Evolutionary conservation across 2,888 invertebrate species (phyloP), one percentile per base, ranked within the genome.

Genomic region (Polydesmus complanatus): DNA sequence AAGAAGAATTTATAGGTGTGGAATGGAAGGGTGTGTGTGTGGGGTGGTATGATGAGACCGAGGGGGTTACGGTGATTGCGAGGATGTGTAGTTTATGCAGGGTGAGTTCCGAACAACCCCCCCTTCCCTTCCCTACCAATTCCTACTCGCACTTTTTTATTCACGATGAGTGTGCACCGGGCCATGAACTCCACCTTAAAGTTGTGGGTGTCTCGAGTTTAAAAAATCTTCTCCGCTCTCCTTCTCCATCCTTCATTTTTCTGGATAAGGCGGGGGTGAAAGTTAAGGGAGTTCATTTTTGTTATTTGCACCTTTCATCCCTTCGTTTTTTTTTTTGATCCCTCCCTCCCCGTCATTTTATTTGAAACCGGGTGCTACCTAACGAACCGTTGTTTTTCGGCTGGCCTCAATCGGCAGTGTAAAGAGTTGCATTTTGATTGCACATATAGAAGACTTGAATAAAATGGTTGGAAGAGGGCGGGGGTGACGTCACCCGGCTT

Each of bases 301-400:
- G 27, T 55, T 27, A 54, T 23, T 54, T 23, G 54, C 26, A 27
- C 54, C 27, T 54, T 54, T 37, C 55, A 37, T 37, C 37, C 22
- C n/a, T 27, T 27, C 22, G 27, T 18, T 3, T 21, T 27, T 55
- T 26, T 54, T 53, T 53, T 37, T 55, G 19, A 54, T 54, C 54
- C 25, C 25, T 27, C n/a, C 26, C 54, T 27, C 2, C 22, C 22
- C 22, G 55, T 54, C 47, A 27, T 55, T 55, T 37, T 37, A 27
- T 55, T 22, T 55, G 27, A 37, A 37, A 55, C 47, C 37, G 27
- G 27, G 55, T 55, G 55, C 27, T 55, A 55, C 55, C 55, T 55
- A 55, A 55, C 55, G 55, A 55, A 55, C 55, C 55, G 55, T 55
- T 55, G 55, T 55, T 55, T 55, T 55, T 55, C 55, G 55, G 27